Evolutionary conservation across 2,797 vertebrate genomes (phyloP).

Genomic region (Mastacembelus armatus): DNA sequence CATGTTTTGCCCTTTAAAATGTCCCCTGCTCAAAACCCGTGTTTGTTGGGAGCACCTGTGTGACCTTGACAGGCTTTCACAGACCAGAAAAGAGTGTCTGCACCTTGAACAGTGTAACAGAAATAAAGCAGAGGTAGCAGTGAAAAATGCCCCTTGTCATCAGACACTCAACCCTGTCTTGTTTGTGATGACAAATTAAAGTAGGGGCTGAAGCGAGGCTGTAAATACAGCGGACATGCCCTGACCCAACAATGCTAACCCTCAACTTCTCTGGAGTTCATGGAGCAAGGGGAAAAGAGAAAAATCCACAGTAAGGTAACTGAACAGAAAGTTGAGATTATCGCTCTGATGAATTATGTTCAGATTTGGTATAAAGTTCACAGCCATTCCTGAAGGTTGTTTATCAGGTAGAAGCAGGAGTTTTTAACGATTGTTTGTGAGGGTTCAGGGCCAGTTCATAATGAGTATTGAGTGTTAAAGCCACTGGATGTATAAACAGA

Average conservation of each 20-base stretch:
- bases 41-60: conserved; percentile 29
- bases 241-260: conserved; percentile 65
- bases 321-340: conserved; percentile 6
- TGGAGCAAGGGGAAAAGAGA: neutral
- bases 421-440: neutral
- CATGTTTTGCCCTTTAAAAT: conserved; percentile 62
- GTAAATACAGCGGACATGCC: conserved; percentile 75
- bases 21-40: conserved; percentile 29
- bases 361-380: neutral
- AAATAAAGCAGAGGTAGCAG: conserved; percentile 44
- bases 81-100: conserved; percentile 49
- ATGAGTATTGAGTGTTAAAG: too few species aligned
- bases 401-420: neutral
- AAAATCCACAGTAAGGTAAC: neutral
- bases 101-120: conserved; percentile 65
- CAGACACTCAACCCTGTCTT: conserved; percentile 79
- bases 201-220: conserved; percentile 40
- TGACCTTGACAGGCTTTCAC: conserved; percentile 65
- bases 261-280: conserved; percentile 42
- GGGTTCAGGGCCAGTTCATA: conserved; percentile 6
- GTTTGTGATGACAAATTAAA: conserved; percentile 78
- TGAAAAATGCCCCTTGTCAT: conserved; percentile 82
- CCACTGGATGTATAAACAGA: neutral
- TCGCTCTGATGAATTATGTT: neutral
- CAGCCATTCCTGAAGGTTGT: neutral